Conservation (phyloP, 2,888 invertebrate genomes). For the Heliconius ismenius region DNA sequence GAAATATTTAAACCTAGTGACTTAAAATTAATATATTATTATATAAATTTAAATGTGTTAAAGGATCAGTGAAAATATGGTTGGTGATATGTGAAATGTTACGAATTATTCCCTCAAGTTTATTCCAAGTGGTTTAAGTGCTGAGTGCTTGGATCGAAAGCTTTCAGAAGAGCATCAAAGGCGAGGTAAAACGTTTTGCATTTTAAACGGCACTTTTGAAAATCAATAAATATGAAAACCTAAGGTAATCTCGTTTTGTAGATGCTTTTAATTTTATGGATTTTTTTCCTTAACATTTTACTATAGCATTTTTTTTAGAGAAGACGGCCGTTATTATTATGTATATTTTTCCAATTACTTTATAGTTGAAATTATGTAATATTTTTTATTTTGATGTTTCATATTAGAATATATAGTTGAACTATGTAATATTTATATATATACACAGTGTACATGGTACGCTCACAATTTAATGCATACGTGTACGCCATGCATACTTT, state of each 20-base stretch:
- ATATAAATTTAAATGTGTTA: conserved; percentile 18
- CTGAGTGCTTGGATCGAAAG: conserved; percentile 50
- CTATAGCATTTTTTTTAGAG: not conserved
- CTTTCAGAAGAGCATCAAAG: conserved; percentile 50
- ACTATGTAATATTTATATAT: not conserved
- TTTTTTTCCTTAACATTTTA: not conserved
- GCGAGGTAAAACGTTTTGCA: conserved; percentile 58
- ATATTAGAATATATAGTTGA: not conserved
- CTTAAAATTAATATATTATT: conserved; percentile 12
- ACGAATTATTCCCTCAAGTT: conserved; percentile 35
- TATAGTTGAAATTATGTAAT: too few relatives aligned
- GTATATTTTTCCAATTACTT: too few relatives aligned
- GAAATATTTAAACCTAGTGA: conserved; percentile 27
- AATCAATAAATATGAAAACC: conserved; percentile 54
- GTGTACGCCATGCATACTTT: not conserved
- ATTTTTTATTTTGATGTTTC: not conserved
- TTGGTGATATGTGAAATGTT: conserved; percentile 40
- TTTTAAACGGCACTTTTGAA: conserved; percentile 61
- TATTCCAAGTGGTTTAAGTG: conserved; percentile 60
- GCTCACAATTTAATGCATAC: conserved; percentile 2
- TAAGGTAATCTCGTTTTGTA: not conserved
- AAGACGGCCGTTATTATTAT: not conserved
- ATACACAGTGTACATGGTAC: not conserved
- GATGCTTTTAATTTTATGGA: conserved; percentile 16
- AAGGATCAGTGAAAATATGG: conserved; percentile 24